phyloP scores from a whole-genome alignment of 2,113 vertebrate genomes.

The Erinaceus europaeus region DNA sequence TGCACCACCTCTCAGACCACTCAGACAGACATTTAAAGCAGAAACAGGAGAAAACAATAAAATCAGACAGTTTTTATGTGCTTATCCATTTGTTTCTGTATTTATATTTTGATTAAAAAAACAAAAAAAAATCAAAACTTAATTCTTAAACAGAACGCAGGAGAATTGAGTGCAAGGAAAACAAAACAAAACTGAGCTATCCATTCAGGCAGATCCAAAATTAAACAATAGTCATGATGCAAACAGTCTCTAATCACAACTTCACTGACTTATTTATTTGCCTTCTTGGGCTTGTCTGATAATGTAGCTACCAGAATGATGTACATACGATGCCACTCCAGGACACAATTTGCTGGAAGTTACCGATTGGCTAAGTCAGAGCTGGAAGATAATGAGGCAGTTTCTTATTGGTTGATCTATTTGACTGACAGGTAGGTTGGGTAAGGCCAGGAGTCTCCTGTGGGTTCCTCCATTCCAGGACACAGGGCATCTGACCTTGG shows the following conservation, averaged over 20 bases:
- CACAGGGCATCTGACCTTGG: slow-evolving; percentile 60
- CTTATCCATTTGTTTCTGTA: slow-evolving; percentile 22
- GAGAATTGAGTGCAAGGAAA: background rate
- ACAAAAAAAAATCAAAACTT: slow-evolving; percentile 11
- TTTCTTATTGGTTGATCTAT: slow-evolving; percentile 54
- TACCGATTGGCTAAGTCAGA: slow-evolving; percentile 47
- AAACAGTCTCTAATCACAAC: background rate
- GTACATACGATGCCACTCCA: background rate
- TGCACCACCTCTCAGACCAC: too few species aligned
- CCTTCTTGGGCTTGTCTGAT: background rate
- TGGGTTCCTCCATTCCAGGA: slow-evolving; percentile 8
- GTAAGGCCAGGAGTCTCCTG: background rate
- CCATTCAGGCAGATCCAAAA: background rate
- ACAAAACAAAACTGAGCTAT: background rate
- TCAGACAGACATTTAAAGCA: background rate
- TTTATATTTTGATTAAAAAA: slow-evolving; percentile 48
- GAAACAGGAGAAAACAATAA: background rate
- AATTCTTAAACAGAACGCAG: slow-evolving; percentile 22
- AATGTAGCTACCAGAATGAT: background rate
- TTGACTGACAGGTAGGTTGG: slow-evolving; percentile 24
- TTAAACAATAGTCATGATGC: background rate
- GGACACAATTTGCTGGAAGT: slow-evolving; percentile 21
- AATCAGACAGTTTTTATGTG: background rate
- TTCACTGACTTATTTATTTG: slow-evolving; percentile 43
- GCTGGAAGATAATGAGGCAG: slow-evolving; percentile 6